These are phyloP conservation scores for Andrena chrysosceles DNA, from an alignment of 2,888 invertebrate species.

Conservation along the genomic window DNA sequence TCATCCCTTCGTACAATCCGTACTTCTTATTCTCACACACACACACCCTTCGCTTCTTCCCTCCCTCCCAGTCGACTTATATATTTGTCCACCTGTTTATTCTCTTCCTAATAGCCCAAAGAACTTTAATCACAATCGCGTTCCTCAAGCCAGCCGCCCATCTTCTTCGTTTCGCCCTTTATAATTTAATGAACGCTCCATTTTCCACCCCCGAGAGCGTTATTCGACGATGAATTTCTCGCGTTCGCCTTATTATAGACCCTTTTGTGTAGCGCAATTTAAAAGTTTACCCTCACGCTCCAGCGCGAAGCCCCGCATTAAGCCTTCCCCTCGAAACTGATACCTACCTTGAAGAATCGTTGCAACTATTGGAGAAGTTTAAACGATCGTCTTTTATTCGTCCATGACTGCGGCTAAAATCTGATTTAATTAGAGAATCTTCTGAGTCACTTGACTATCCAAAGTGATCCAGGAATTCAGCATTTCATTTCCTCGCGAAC, in stretches of 20 bases:
- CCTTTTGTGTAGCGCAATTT: slow-evolving; percentile 65
- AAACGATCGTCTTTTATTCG: slow-evolving; percentile 58
- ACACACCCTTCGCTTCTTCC: background rate
- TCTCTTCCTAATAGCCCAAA: slow-evolving; percentile 10
- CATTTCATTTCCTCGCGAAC: background rate
- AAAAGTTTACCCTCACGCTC: slow-evolving; percentile 58
- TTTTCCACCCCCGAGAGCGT: slow-evolving; percentile 9
- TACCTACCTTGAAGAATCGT: slow-evolving; percentile 35
- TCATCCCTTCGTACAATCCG: slow-evolving; percentile 37
- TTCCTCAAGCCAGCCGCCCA: slow-evolving; percentile 12
- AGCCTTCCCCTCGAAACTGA: slow-evolving; percentile 45
- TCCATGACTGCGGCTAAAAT: slow-evolving; percentile 32
- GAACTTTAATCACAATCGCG: slow-evolving; percentile 49
- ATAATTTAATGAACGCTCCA: slow-evolving; percentile 61
- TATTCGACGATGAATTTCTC: slow-evolving; percentile 52
- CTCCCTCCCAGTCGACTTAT: background rate
- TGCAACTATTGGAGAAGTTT: slow-evolving; percentile 61
- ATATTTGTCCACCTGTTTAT: slow-evolving; percentile 36
- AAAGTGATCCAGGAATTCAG: background rate
- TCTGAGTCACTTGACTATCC: background rate
- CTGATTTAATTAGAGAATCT: slow-evolving; percentile 53
- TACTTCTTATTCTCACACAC: slow-evolving; percentile 25
- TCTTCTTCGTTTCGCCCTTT: slow-evolving; percentile 46
- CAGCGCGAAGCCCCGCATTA: slow-evolving; percentile 46
- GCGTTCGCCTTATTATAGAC: slow-evolving; percentile 62